Conservation (phyloP, 2,888 invertebrate genomes). For the Nymphalis polychloros region DNA sequence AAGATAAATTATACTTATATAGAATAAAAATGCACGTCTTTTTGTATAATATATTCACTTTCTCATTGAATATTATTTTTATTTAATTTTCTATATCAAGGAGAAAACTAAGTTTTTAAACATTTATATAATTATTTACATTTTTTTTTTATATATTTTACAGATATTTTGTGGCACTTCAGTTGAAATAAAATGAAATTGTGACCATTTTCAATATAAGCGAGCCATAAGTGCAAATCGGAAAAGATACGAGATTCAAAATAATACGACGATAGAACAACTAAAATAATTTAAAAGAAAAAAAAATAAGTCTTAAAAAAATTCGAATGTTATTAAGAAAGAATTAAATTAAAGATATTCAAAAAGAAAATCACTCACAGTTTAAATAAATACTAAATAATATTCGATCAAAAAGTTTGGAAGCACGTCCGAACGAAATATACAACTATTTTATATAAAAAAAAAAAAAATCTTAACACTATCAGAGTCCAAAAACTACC, state of each 20-base stretch:
- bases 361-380: neutral
- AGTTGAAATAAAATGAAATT: neutral
- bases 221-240: neutral
- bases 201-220: neutral
- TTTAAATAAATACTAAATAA: slow-evolving; percentile 4
- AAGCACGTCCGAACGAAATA: slow-evolving; percentile 17
- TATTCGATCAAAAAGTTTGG: slow-evolving; percentile 3
- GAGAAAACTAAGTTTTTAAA: neutral
- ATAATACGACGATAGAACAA: neutral
- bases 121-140: no score
- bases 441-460: slow-evolving; percentile 10
- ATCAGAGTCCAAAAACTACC: neutral
- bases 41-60: no score
- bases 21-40: no score
- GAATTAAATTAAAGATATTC: neutral
- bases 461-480: slow-evolving; percentile 7
- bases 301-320: neutral
- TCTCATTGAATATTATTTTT: no score
- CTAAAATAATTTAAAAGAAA: neutral
- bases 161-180: no score
- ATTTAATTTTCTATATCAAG: no score
- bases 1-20: no score
- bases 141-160: no score
- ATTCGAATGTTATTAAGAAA: slow-evolving; percentile 4
- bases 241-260: neutral